Conservation (phyloP, 2,797 vertebrate species). For the Hyperoplus immaculatus region DNA sequence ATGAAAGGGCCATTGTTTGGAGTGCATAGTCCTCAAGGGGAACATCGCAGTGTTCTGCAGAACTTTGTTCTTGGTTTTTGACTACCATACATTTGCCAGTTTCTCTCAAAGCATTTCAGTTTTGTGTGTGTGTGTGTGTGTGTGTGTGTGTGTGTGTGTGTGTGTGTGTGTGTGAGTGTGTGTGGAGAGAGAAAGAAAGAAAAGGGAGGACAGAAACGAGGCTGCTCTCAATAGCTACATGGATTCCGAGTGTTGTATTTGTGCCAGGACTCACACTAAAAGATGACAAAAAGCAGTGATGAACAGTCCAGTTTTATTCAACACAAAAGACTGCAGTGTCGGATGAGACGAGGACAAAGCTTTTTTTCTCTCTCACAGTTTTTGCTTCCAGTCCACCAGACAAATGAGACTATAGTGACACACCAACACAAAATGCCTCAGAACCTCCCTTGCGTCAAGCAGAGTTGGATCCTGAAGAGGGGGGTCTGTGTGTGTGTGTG, state of each 20-base stretch:
- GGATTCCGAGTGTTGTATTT: constrained; percentile 48
- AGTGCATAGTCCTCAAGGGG: constrained; percentile 27
- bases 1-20: constrained; percentile 40
- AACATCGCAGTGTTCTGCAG: constrained; percentile 25
- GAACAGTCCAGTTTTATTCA: constrained; percentile 19
- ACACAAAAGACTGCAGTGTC: constrained; percentile 68
- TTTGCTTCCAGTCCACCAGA: constrained; percentile 33
- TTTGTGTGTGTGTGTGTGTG: constrained; percentile 50
- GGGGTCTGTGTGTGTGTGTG: constrained; percentile 16
- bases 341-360: constrained; percentile 58
- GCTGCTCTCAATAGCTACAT: constrained; percentile 33
- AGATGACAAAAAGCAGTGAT: constrained; percentile 46
- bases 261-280: constrained; percentile 46
- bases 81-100: constrained; percentile 65
- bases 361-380: constrained; percentile 46
- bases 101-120: constrained; percentile 45
- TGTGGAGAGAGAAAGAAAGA: constrained; percentile 22
- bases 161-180: neutral
- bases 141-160: constrained; percentile 32
- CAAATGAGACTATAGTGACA: constrained; percentile 60
- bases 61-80: constrained; percentile 30
- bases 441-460: constrained; percentile 22
- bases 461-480: constrained; percentile 3
- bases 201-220: constrained; percentile 48
- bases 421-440: constrained; percentile 63